Conservation (phyloP, 2,888 invertebrate genomes). For the Oxystoma pomonae region DNA sequence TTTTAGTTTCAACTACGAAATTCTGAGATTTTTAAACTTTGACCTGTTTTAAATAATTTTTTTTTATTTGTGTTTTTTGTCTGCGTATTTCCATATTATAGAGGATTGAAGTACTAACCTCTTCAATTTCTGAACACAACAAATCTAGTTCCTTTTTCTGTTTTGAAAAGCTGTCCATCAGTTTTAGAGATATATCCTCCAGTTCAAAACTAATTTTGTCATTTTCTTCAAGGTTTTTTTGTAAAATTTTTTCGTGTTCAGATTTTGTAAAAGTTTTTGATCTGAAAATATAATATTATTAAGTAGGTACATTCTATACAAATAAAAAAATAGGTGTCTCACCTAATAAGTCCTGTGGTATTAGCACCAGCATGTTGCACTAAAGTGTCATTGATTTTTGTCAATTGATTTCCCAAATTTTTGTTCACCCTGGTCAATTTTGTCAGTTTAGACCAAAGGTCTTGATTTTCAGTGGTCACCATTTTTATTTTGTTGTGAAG, state of each 20-base stretch:
- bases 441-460: conserved; percentile 71
- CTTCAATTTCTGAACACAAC: conserved; percentile 60
- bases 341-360: background rate
- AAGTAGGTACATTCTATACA: background rate
- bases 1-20: too few species aligned
- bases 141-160: conserved; percentile 67
- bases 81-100: too few species aligned
- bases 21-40: too few species aligned
- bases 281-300: conserved; percentile 37
- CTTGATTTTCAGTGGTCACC: conserved; percentile 78
- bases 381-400: conserved; percentile 52
- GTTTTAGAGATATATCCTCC: conserved; percentile 72
- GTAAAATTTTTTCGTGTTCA: conserved; percentile 55
- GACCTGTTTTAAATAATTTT: too few species aligned
- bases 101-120: too few species aligned
- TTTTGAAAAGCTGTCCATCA: conserved; percentile 64
- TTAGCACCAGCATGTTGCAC: conserved; percentile 43
- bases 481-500: conserved; percentile 72
- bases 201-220: conserved; percentile 62
- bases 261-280: conserved; percentile 68
- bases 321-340: background rate
- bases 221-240: conserved; percentile 47
- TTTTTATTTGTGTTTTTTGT: too few species aligned
- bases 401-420: conserved; percentile 50
- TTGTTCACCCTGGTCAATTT: conserved; percentile 59